These are phyloP conservation scores for Puma concolor DNA, from an alignment of 2,113 vertebrate genomes.

Conservation along the genomic window DNA sequence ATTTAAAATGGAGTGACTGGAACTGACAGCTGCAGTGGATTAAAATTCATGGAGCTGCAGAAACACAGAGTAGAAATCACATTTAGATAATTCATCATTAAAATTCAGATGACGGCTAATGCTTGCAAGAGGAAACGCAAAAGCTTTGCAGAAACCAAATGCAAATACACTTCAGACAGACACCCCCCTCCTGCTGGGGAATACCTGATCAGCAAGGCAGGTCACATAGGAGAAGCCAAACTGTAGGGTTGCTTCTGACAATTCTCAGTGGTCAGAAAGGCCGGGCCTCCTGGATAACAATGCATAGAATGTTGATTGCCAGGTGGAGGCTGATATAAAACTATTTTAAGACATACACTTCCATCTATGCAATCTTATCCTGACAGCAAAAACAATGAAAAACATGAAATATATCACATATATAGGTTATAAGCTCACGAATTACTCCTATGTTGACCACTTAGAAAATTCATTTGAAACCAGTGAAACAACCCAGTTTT, in stretches of 20 bases:
- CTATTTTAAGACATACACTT: not conserved
- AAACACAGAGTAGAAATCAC: slow-evolving; percentile 38
- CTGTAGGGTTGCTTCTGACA: fast-evolving
- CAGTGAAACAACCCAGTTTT: not conserved
- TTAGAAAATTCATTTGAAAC: not conserved
- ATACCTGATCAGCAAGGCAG: not conserved
- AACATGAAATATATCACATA: not conserved
- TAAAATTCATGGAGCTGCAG: slow-evolving; percentile 36
- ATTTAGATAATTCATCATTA: slow-evolving; percentile 37
- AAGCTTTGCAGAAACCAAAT: not conserved
- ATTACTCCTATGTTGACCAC: not conserved
- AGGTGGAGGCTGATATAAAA: not conserved
- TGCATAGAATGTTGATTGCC: not conserved
- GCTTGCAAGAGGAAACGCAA: not conserved
- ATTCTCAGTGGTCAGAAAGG: not conserved
- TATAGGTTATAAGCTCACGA: not conserved
- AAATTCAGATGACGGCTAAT: slow-evolving; percentile 49
- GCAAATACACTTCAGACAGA: not conserved
- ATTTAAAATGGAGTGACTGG: slow-evolving; percentile 30
- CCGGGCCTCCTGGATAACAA: not conserved
- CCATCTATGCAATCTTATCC: not conserved
- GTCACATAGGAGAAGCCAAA: not conserved
- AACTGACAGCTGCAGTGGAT: not conserved
- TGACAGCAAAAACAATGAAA: not conserved
- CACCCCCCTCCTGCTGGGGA: not conserved